phyloP scores from a whole-genome alignment of 2,113 vertebrate species.

The Hyaena hyaena region DNA sequence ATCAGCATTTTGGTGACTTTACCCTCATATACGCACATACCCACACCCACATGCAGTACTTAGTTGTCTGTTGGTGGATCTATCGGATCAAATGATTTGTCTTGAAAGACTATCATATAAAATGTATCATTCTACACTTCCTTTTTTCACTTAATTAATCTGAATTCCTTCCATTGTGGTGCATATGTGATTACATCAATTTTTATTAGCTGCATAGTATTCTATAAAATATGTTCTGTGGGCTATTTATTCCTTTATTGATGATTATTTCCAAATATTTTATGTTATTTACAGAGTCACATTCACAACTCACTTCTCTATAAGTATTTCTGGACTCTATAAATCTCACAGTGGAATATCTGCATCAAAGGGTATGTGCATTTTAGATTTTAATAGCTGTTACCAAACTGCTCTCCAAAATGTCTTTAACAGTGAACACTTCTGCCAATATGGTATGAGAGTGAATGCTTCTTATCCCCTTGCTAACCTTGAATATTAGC shows the following conservation, averaged over 20 bases:
- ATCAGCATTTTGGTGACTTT: background rate
- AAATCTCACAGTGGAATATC: background rate
- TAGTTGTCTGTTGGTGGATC: background rate
- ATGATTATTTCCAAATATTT: background rate
- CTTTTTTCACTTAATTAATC: background rate
- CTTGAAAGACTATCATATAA: background rate
- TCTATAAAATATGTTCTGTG: background rate
- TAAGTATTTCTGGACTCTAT: background rate
- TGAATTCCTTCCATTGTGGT: background rate
- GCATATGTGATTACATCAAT: background rate
- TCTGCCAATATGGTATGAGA: background rate
- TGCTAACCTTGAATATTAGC: background rate
- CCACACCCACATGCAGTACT: background rate
- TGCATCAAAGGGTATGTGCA: background rate
- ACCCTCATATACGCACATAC: rapidly evolving
- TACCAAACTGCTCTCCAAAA: background rate
- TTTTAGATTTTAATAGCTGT: constrained; percentile 16
- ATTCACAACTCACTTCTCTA: background rate
- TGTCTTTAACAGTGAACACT: background rate
- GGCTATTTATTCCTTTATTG: background rate
- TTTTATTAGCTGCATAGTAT: background rate
- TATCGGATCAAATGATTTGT: background rate
- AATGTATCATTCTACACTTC: background rate
- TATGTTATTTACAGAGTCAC: background rate
- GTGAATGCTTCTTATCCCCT: background rate